These are phyloP conservation scores for Megalonaias nervosa DNA, from an alignment of 1,140 invertebrate species.

Conservation along the genomic window DNA sequence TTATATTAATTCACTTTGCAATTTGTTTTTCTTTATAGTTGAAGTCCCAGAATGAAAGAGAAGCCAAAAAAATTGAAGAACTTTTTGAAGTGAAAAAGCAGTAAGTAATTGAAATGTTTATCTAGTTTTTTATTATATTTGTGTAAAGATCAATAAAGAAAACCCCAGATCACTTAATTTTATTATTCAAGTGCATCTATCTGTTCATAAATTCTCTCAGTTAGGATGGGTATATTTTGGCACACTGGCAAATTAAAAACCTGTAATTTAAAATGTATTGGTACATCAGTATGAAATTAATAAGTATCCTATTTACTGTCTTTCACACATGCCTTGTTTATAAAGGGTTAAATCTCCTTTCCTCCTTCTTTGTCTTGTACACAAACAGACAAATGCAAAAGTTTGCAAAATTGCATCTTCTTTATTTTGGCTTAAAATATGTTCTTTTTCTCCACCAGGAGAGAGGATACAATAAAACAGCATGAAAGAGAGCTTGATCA, in stretches of 20 bases:
- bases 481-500: slow-evolving; percentile 81
- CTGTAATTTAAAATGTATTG: too few species aligned
- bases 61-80: slow-evolving; percentile 76
- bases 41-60: slow-evolving; percentile 75
- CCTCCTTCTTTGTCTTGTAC: too few species aligned
- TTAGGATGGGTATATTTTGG: too few species aligned
- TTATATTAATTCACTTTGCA: neutral
- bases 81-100: slow-evolving; percentile 79
- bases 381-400: neutral
- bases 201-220: too few species aligned
- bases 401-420: neutral
- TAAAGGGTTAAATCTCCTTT: too few species aligned
- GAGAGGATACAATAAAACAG: slow-evolving; percentile 79
- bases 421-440: slow-evolving; percentile 8
- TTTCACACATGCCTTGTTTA: too few species aligned
- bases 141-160: neutral
- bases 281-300: too few species aligned
- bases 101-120: slow-evolving; percentile 50
- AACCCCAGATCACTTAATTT: too few species aligned
- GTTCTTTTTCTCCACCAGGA: slow-evolving; percentile 58
- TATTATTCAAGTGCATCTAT: too few species aligned
- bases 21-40: slow-evolving; percentile 45
- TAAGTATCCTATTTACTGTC: too few species aligned
- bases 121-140: neutral
- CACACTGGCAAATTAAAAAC: too few species aligned